Base-by-base conservation (phyloP, 2,113 vertebrate species). In the Rhinoptilus africanus region DNA sequence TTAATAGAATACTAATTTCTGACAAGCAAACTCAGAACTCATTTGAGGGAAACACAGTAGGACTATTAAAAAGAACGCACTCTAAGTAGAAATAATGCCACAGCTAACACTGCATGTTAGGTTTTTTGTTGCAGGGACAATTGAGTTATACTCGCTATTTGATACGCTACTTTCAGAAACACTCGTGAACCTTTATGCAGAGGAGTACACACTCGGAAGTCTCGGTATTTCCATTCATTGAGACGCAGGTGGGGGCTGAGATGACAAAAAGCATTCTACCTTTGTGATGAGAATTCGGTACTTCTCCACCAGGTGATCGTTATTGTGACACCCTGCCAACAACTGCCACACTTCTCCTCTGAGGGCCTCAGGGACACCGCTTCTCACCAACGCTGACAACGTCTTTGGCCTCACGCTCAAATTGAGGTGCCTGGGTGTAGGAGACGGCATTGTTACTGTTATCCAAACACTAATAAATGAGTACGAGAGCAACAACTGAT, bases 251-350 rank as follows among this genome's bases (percentile, higher is more conserved):
- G 5, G 3, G 8, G 10, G 37, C 9, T 15, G 9, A 18, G 54
- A 43, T 28, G 16, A 3, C 14, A n/a, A 30, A 51, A 30, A 28
- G 0, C n/a, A 6, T 2, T 90, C 97, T 99, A 99, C 99, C 99
- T 99, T 99, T 48, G 99, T 99, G 94, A 99, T 99, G 83, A 99
- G 99, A n/a, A 99, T 99, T 48, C 99, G 98, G 97, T 99, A 99
- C 89, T 99, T 99, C 96, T 99, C 99, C 84, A 99, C 99, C 78
- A 99, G 98, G 97, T 99, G 99, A 95, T 99, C 99, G 12, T 99
- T 99, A 96, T 99, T 99, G 93, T 99, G 99, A 94, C 99, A 99
- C n/a, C 99, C 99, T 2, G 99, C 99, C 86, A 99, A 98, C 74
- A 99, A 97, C 98, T 99, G 99, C 99, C 99, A 99, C 89, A 99